These are phyloP conservation scores for Tachypleus tridentatus DNA, from an alignment of 1,140 invertebrate species.

Conservation along the genomic window DNA sequence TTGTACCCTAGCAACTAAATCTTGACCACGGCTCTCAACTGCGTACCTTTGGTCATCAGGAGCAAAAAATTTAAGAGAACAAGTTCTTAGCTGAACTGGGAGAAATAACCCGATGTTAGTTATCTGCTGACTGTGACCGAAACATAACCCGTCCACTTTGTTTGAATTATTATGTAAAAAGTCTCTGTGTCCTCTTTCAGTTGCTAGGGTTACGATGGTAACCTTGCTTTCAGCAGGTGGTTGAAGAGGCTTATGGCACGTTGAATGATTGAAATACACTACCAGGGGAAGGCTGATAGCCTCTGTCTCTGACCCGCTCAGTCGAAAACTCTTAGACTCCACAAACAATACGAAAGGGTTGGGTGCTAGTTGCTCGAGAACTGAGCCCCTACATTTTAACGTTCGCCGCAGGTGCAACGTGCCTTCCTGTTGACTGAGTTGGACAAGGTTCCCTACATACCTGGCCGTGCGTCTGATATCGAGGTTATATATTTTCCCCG, in stretches of 20 bases:
- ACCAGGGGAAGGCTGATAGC: constrained; percentile 61
- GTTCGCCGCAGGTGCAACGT: constrained; percentile 55
- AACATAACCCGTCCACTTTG: too few relatives aligned
- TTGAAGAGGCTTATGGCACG: constrained; percentile 35
- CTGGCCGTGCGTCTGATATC: constrained; percentile 62
- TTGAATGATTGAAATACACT: constrained; percentile 58
- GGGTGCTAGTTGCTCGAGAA: constrained; percentile 44
- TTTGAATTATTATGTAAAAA: too few relatives aligned
- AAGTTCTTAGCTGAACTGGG: not conserved
- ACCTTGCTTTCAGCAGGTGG: constrained; percentile 5
- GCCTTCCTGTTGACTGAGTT: constrained; percentile 57
- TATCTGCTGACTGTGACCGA: too few relatives aligned
- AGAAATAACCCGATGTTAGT: too few relatives aligned
- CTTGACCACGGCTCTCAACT: constrained; percentile 27
- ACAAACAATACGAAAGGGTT: constrained; percentile 72
- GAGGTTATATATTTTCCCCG: constrained; percentile 46
- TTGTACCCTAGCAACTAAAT: constrained; percentile 62
- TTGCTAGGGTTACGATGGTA: constrained; percentile 22
- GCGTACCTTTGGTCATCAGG: constrained; percentile 19
- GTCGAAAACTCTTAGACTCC: constrained; percentile 48
- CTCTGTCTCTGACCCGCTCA: constrained; percentile 44
- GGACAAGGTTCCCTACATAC: constrained; percentile 61
- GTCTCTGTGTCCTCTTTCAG: not conserved
- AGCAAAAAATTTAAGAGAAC: constrained; percentile 9
- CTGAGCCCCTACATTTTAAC: constrained; percentile 62